Base-by-base conservation (phyloP, 2,113 vertebrate species). In the Syrmaticus mikado region DNA sequence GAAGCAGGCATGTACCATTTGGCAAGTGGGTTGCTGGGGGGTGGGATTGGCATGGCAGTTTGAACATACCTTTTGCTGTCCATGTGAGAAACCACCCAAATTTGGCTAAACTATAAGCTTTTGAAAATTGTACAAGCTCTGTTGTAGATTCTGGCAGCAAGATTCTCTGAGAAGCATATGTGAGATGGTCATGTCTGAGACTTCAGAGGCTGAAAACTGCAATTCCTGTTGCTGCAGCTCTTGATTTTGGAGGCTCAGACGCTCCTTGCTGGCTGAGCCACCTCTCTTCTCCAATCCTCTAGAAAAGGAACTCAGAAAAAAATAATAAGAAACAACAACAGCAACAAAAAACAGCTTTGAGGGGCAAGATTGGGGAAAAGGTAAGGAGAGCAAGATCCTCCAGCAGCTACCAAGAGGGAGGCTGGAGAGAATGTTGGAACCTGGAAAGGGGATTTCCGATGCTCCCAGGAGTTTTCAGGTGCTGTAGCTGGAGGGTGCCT, bases 1-100 rank as follows among this genome's bases (percentile, higher is more conserved):
- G 93, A 94, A 88, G 91, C 85, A 53, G 73, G 76, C 61, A 8
- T 73, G 87, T 82, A 81, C 85, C 21, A 0, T 91, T 96, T 94
- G 93, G 93, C 94, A 92, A 87, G 75, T 13, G 38, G 60, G 28
- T 46, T 82, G 91, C 66, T 73, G 53, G 75, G 71, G 76, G 91
- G 32, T 74, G 52, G 73, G 93, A 95, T 73, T 57, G 57, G 30
- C 9, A 3, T 77, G 90, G 93, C 88, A 78, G 34, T 73, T 81
- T 50, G 61, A 83, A 53, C 7, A 0, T 77, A 41, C 60, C 30
- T 87, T 93, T 76, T 85, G 65, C 61, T 79, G 36, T 89, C 87
- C 50, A 0, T 67, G 57, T 72, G 57, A 92, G 70, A 85, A 81
- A 65, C 85, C 3, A 5, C 87, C 78, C 72, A 16, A 40, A 24